A percentile compares a stretch with the other conserved stretches of the same genome.
Evolutionary conservation across 2,888 invertebrate genomes (phyloP).

Genomic region (Hypena proboscidalis): DNA sequence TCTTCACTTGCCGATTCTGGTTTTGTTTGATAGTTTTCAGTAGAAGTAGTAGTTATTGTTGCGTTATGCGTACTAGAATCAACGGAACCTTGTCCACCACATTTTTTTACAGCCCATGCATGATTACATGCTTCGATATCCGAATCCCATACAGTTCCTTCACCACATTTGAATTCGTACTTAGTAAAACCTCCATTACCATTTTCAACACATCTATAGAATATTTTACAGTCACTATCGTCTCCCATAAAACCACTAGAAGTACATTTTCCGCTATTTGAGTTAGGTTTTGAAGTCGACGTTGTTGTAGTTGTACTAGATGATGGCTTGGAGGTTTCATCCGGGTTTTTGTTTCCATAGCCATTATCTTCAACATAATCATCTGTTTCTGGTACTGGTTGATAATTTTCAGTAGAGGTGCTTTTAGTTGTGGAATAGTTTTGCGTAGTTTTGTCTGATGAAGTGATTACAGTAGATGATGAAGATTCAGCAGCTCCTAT

Average conservation of each 20-base stretch:
- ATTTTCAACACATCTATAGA: conserved; percentile 88
- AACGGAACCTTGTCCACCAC: conserved; percentile 41
- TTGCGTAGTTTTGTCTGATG: conserved; percentile 34
- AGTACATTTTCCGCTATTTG: conserved; percentile 55
- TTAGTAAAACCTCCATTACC: conserved; percentile 85
- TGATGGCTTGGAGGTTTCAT: conserved; percentile 21
- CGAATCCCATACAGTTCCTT: conserved; percentile 88
- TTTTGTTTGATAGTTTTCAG: neutral
- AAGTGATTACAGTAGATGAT: conserved; percentile 22
- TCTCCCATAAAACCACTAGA: conserved; percentile 86
- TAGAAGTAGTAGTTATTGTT: conserved; percentile 28
- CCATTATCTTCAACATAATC: conserved; percentile 40
- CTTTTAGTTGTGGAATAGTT: conserved; percentile 31
- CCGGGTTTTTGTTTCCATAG: conserved; percentile 43
- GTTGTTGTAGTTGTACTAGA: conserved; percentile 23
- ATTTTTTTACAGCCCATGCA: conserved; percentile 77
- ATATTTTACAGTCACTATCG: conserved; percentile 85
- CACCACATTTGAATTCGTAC: conserved; percentile 88
- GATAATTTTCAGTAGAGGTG: conserved; percentile 29
- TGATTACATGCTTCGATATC: conserved; percentile 85
- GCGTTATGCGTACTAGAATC: conserved; percentile 19
- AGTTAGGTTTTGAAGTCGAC: conserved; percentile 19
- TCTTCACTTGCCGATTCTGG: no score
- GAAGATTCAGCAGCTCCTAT: conserved; percentile 30
- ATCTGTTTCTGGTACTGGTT: conserved; percentile 26